Evolutionary conservation across 2,797 vertebrate genomes (phyloP).

Genomic region (Tragopan temminckii): DNA sequence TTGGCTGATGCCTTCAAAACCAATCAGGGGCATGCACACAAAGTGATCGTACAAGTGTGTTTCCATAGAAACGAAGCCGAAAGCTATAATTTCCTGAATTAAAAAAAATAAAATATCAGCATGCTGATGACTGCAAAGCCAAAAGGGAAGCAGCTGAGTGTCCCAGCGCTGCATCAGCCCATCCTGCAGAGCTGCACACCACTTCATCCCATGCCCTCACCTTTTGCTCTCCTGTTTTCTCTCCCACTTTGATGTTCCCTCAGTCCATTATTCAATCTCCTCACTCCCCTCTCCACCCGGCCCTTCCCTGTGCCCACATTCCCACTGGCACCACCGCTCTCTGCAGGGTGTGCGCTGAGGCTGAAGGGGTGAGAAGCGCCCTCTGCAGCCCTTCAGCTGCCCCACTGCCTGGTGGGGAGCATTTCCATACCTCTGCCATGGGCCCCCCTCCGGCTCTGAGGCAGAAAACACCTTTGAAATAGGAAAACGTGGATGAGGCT

Average conservation of each 20-base stretch:
- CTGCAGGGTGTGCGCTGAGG: not conserved
- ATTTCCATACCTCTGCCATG: not conserved
- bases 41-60: slow-evolving; percentile 40
- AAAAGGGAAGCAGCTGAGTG: not conserved
- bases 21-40: not conserved
- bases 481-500: not conserved
- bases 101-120: not conserved
- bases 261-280: not conserved
- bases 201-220: not conserved
- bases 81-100: slow-evolving; percentile 65
- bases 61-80: slow-evolving; percentile 71
- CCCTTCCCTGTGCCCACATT: not conserved
- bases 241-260: not conserved
- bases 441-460: not conserved
- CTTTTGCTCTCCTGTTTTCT: not conserved
- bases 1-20: slow-evolving; percentile 46
- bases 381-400: not conserved
- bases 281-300: not conserved
- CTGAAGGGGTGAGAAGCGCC: not conserved
- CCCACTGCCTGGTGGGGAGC: not conserved
- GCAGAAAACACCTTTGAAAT: not conserved
- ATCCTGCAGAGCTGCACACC: not conserved
- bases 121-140: not conserved
- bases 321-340: not conserved
- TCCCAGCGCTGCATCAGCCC: not conserved